Evolutionary conservation across 2,888 invertebrate genomes (phyloP).

Genomic region (Zaprionus bogoriensis): DNA sequence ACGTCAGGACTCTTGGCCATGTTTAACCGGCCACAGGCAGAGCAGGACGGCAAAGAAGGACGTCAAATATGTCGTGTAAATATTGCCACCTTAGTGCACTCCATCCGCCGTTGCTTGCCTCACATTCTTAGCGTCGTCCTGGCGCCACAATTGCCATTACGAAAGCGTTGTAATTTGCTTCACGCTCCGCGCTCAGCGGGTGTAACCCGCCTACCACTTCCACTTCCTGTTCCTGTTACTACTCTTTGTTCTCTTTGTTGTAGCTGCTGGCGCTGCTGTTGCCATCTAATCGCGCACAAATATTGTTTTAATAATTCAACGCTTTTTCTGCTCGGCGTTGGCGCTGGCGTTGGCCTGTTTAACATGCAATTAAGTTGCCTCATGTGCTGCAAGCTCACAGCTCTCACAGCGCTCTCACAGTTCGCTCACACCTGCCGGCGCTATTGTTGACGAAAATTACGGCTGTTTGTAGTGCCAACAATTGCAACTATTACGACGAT

Average conservation of each 20-base stretch:
- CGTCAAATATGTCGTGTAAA: conserved; percentile 56
- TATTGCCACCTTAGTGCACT: conserved; percentile 56
- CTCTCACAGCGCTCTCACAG: neutral
- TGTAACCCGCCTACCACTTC: conserved; percentile 4
- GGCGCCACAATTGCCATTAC: conserved; percentile 56
- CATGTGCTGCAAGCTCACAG: conserved; percentile 8
- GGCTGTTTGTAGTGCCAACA: conserved; percentile 64
- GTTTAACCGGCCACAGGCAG: conserved; percentile 54
- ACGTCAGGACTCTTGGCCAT: conserved; percentile 34
- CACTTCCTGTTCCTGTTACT: neutral
- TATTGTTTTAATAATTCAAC: conserved; percentile 71
- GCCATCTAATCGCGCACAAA: conserved; percentile 53
- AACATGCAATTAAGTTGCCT: conserved; percentile 68
- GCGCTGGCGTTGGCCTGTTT: conserved; percentile 41
- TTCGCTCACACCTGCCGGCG: neutral
- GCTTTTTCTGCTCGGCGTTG: conserved; percentile 35
- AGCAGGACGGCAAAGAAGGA: conserved; percentile 11
- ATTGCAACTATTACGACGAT: conserved; percentile 57
- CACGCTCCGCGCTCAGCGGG: conserved; percentile 16
- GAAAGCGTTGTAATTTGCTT: conserved; percentile 46
- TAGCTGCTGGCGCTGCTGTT: conserved; percentile 3
- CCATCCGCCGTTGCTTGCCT: neutral
- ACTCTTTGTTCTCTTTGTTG: neutral
- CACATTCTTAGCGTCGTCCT: conserved; percentile 39
- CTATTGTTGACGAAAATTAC: conserved; percentile 61